Conservation (phyloP, 2,888 invertebrate species). For the Troglohyphantes excavatus region DNA sequence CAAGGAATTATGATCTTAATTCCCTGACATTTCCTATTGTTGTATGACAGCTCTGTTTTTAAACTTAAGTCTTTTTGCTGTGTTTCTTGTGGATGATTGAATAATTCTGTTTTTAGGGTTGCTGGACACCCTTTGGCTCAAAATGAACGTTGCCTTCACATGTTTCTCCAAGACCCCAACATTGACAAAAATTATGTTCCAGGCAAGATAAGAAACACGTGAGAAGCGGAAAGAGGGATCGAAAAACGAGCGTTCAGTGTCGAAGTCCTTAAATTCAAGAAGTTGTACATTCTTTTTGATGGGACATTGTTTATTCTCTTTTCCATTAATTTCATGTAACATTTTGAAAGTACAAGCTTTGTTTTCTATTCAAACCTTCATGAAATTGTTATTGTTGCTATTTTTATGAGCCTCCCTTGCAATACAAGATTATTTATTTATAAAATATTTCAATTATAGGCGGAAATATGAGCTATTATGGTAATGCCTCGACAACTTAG, state of each 20-base stretch:
- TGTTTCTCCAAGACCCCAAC: constrained; percentile 98
- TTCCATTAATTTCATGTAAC: constrained; percentile 32
- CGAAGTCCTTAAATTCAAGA: constrained; percentile 43
- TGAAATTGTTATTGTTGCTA: constrained; percentile 57
- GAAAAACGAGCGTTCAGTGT: constrained; percentile 34
- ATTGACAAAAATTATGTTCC: constrained; percentile 99
- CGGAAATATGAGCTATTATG: not conserved
- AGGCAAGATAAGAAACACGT: constrained; percentile 98
- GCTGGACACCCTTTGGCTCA: constrained; percentile 86
- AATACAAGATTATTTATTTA: constrained; percentile 53
- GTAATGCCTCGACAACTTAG: not conserved
- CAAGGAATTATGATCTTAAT: too few species aligned
- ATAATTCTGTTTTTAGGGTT: constrained; percentile 83
- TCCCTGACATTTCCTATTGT: too few species aligned
- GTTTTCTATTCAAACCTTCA: constrained; percentile 27
- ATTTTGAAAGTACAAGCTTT: constrained; percentile 27
- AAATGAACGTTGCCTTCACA: constrained; percentile 93
- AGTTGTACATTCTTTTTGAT: constrained; percentile 56
- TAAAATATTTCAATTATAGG: not conserved
- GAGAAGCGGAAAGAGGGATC: constrained; percentile 52
- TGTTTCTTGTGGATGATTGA: too few species aligned
- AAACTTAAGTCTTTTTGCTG: too few species aligned
- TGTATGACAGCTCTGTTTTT: too few species aligned
- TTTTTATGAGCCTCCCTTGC: constrained; percentile 39
- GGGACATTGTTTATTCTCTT: constrained; percentile 55